phyloP scores from a whole-genome alignment of 2,888 invertebrate species.

The Rotaria sp. region DNA sequence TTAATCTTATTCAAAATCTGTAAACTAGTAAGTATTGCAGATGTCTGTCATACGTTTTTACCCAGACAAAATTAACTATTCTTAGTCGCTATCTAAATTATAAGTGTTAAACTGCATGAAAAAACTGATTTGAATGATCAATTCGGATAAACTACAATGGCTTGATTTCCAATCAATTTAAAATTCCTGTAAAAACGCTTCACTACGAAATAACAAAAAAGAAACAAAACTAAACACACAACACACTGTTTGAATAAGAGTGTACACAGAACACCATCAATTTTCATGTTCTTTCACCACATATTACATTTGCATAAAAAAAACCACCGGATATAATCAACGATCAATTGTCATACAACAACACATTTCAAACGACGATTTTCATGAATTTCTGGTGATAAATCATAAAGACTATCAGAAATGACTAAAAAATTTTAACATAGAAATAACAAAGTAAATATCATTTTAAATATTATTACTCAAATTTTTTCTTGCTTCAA shows the following conservation, averaged over 20 bases:
- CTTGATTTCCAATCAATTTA: no score
- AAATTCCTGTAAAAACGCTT: no score
- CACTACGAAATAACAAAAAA: background rate
- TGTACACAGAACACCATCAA: background rate
- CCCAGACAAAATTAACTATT: no score
- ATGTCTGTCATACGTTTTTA: no score
- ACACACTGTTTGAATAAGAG: background rate
- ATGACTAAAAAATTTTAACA: background rate
- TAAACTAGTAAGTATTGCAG: no score
- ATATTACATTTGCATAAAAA: background rate
- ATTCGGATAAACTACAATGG: no score
- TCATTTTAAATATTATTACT: background rate
- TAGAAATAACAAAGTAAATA: no score
- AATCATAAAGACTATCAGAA: background rate
- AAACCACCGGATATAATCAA: background rate
- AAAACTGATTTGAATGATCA: no score
- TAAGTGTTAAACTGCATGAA: no score
- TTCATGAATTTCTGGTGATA: background rate
- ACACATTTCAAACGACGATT: background rate
- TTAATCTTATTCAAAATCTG: no score
- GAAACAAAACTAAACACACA: background rate
- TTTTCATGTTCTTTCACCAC: background rate
- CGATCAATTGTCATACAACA: background rate
- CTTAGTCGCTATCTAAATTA: no score
- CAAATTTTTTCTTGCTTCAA: constrained; percentile 21